Conservation (phyloP, 92 coral and sea anemone genomes). For the Isaurus tuberculatus region DNA sequence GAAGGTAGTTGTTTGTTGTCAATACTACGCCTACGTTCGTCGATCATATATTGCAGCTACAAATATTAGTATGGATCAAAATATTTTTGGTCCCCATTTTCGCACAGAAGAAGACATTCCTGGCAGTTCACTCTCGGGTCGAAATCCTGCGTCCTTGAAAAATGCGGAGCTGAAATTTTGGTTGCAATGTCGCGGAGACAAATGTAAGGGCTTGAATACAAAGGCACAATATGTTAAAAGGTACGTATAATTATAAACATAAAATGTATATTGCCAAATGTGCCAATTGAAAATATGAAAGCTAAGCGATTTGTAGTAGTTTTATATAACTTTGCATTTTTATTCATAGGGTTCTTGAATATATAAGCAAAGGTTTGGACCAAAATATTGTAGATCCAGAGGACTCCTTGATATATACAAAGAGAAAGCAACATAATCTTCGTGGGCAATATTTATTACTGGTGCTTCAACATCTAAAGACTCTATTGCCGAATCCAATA, state of each 20-base stretch:
- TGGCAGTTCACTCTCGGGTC: slow-evolving; percentile 8
- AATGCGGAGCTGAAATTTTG: neutral
- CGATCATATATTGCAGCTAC: too few relatives aligned
- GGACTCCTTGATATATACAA: slow-evolving; percentile 3
- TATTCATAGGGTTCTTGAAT: neutral
- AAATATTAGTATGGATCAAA: neutral
- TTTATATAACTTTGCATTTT: neutral
- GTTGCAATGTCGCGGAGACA: neutral
- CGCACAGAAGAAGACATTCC: neutral
- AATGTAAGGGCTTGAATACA: neutral
- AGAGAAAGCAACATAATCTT: slow-evolving; percentile 3
- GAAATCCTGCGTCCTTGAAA: neutral
- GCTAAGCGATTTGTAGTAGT: neutral
- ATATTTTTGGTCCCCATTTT: neutral
- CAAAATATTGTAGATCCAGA: slow-evolving; percentile 6
- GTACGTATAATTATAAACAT: neutral
- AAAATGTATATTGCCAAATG: neutral
- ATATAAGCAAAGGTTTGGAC: neutral
- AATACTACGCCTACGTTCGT: slow-evolving; percentile 5
- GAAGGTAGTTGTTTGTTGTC: slow-evolving; percentile 5
- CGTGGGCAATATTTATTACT: neutral
- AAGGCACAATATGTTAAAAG: neutral
- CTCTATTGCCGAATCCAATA: neutral
- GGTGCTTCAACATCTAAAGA: neutral
- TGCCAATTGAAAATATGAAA: neutral